Conservation (phyloP, 2,888 invertebrate species). For the Lagria hirta region DNA sequence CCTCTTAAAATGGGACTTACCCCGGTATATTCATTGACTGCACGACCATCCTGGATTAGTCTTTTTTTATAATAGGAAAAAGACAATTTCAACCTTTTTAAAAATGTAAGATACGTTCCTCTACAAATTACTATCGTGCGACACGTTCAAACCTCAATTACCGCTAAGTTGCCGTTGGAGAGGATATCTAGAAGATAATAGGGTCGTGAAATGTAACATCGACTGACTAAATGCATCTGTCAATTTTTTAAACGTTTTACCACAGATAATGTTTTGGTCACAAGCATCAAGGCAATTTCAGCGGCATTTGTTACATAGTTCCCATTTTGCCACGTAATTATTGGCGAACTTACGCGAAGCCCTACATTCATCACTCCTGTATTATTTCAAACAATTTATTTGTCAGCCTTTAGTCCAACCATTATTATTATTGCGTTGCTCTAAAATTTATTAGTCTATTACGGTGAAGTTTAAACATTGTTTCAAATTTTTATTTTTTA, state of each 20-base stretch:
- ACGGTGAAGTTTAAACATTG: no score
- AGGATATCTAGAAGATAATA: slow-evolving; percentile 16
- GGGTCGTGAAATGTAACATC: background rate
- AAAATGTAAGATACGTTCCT: slow-evolving; percentile 23
- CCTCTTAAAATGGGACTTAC: slow-evolving; percentile 23
- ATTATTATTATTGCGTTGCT: no score
- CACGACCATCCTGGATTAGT: slow-evolving; percentile 22
- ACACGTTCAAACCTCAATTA: slow-evolving; percentile 25
- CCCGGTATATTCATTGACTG: slow-evolving; percentile 23
- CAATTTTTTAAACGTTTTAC: slow-evolving; percentile 8
- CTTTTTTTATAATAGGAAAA: slow-evolving; percentile 18
- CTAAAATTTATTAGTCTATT: no score
- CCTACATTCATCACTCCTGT: slow-evolving; percentile 3
- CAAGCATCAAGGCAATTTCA: background rate
- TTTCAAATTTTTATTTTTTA: no score
- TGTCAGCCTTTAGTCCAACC: no score
- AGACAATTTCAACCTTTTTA: slow-evolving; percentile 22
- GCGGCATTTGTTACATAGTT: slow-evolving; percentile 4
- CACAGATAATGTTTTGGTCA: slow-evolving; percentile 11
- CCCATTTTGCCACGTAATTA: slow-evolving; percentile 5
- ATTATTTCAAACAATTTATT: slow-evolving; percentile 3
- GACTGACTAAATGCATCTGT: background rate
- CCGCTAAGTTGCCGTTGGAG: slow-evolving; percentile 16
- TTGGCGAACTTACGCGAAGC: background rate
- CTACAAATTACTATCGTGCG: slow-evolving; percentile 24